Evolutionary conservation across 2,888 invertebrate genomes (phyloP), one percentile per base, ranked within the genome.

Genomic region (Philereme transversata): DNA sequence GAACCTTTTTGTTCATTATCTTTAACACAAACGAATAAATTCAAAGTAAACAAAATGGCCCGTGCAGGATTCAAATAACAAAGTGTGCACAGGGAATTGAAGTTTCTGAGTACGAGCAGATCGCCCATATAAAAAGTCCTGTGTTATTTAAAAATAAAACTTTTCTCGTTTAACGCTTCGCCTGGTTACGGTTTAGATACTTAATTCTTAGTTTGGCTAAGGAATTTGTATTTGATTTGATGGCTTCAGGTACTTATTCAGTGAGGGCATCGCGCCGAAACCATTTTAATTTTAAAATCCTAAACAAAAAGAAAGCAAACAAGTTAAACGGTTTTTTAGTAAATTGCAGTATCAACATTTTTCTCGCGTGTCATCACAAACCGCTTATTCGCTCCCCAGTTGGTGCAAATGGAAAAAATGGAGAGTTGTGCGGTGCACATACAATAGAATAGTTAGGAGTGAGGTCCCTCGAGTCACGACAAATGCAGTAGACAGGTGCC

Each of bases 371-470:
- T 64, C 60, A 62, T 62, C 62, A 66, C 67, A 67, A 65, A 63
- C 64, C 62, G 65, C 72, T 75, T 75, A 73, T 58, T 65, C 70
- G 73, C 76, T 79, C 79, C 77, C 79, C 68, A 70, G 75, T 74
- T 70, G 72, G 73, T 71, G 77, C 69, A 78, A 73, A 66, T 63
- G 65, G 76, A 74, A 78, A 76, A 77, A 80, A 81, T 81, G 74
- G 79, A 83, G 84, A 81, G 79, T 81, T 77, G 74, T 44, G 62
- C 58, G 58, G 51, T 62, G 62, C 62, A 55, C 62, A 63, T 52
- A 86, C 83, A 87, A 86, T 84, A 78, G 78, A 83, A 84, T 82
- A 81, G 83, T 84, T 86, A 78, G 75, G 75, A 78, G 77, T 69
- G 75, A 64, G 77, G 73, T 83, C 83, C 83, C 84, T 68, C 62